phyloP scores from a whole-genome alignment of 2,888 invertebrate genomes.

The Apantesis nais region DNA sequence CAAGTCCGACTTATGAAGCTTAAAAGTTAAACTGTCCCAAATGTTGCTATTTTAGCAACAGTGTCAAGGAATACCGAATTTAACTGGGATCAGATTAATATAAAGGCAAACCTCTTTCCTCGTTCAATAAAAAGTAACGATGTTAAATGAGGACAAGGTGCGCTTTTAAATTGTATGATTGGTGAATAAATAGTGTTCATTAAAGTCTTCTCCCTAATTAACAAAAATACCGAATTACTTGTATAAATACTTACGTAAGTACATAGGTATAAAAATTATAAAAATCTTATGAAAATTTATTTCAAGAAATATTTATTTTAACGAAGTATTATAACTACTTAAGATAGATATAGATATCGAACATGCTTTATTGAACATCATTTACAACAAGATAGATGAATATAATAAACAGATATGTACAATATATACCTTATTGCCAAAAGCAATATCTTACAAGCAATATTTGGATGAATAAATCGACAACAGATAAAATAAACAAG shows the following conservation, averaged over 20 bases:
- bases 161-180: not conserved
- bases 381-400: no score
- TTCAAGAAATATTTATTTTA: no score
- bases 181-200: not conserved
- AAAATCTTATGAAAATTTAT: no score
- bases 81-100: not conserved
- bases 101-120: not conserved
- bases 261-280: not conserved
- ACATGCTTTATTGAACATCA: no score
- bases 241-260: not conserved
- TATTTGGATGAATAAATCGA: no score
- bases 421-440: no score
- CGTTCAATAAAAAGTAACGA: not conserved
- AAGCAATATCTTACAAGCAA: no score
- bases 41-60: not conserved
- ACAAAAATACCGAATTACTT: not conserved
- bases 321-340: no score
- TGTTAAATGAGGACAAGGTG: not conserved
- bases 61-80: not conserved
- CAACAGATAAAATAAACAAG: no score
- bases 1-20: no score
- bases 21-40: not conserved
- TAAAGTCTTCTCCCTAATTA: not conserved
- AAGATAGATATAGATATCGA: no score
- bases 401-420: no score